A percentile compares a stretch with the other conserved stretches of the same genome.
These are phyloP conservation scores for Otolemur crassicaudatus DNA, from an alignment of 2,797 vertebrate genomes.

Conservation along the genomic window DNA sequence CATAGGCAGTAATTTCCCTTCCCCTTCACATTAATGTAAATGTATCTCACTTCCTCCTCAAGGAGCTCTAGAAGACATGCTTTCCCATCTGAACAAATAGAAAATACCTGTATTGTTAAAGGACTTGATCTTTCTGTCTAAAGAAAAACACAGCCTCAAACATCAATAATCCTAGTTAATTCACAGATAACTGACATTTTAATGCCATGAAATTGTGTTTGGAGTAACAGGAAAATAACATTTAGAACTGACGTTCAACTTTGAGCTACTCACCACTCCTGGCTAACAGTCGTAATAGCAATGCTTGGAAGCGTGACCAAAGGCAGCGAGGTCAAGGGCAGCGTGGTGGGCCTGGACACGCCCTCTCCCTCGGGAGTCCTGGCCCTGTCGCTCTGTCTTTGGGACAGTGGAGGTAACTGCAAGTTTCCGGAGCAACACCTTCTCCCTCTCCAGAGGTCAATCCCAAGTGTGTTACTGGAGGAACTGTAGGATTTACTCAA, in stretches of 20 bases:
- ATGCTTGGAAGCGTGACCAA: constrained; percentile 93
- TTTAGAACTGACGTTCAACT: not conserved
- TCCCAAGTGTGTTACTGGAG: constrained; percentile 91
- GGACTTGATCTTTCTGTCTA: not conserved
- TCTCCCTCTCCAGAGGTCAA: constrained; percentile 94
- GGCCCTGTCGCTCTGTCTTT: constrained; percentile 92
- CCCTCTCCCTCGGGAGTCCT: constrained; percentile 92
- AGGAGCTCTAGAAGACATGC: not conserved
- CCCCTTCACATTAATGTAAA: constrained; percentile 8
- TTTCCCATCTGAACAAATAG: not conserved
- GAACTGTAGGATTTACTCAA: constrained; percentile 93
- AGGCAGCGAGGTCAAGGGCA: constrained; percentile 91
- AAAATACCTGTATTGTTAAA: not conserved
- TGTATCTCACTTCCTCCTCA: not conserved
- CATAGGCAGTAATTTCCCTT: not conserved
- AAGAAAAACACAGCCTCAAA: constrained; percentile 17
- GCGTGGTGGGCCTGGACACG: constrained; percentile 93
- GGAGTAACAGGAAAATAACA: not conserved
- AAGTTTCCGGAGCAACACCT: constrained; percentile 95
- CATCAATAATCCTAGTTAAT: not conserved
- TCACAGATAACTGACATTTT: constrained; percentile 26
- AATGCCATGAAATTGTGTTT: not conserved
- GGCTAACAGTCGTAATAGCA: constrained; percentile 94
- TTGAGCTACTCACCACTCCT: constrained; percentile 91
- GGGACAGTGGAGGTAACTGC: constrained; percentile 95